Percentiles rank a stretch among this genome's conserved stretches.
Conservation (phyloP, 2,113 vertebrate species). For the Chloropsis hardwickii region DNA sequence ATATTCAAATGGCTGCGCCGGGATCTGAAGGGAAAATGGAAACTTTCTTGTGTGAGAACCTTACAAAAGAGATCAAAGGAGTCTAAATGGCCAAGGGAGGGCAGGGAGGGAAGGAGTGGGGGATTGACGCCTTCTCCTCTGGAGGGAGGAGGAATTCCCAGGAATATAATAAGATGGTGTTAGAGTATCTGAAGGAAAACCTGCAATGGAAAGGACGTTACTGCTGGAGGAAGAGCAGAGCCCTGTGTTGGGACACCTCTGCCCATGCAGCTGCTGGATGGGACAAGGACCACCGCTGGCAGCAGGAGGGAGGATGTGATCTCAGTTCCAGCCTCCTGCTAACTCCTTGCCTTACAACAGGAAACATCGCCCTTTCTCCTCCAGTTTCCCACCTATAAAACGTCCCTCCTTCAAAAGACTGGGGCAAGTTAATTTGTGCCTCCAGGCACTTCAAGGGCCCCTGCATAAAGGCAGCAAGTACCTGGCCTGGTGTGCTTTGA, state of each 20-base stretch:
- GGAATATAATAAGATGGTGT: slow-evolving; percentile 1
- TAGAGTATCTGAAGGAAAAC: slow-evolving; percentile 11
- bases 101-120: slow-evolving; percentile 27
- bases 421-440: slow-evolving; percentile 43
- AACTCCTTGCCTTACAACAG: background rate
- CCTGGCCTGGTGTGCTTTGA: slow-evolving; percentile 40
- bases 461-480: slow-evolving; percentile 38
- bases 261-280: background rate
- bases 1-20: slow-evolving; percentile 25
- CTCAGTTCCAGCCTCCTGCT: background rate
- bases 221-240: background rate
- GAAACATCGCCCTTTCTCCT: background rate
- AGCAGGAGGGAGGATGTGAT: background rate
- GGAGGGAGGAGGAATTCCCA: slow-evolving; percentile 45
- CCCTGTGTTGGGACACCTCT: background rate
- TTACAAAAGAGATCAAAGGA: slow-evolving; percentile 65
- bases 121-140: slow-evolving; percentile 11
- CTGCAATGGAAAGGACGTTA: background rate
- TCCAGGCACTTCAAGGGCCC: slow-evolving; percentile 34
- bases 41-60: slow-evolving; percentile 55
- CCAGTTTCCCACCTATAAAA: slow-evolving; percentile 46
- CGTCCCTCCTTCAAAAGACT: background rate
- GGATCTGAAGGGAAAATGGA: slow-evolving; percentile 49
- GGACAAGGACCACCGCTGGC: background rate
- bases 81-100: slow-evolving; percentile 40